These are phyloP conservation scores for Cyanocitta stelleri DNA, from an alignment of 2,113 vertebrate species.

Conservation along the genomic window DNA sequence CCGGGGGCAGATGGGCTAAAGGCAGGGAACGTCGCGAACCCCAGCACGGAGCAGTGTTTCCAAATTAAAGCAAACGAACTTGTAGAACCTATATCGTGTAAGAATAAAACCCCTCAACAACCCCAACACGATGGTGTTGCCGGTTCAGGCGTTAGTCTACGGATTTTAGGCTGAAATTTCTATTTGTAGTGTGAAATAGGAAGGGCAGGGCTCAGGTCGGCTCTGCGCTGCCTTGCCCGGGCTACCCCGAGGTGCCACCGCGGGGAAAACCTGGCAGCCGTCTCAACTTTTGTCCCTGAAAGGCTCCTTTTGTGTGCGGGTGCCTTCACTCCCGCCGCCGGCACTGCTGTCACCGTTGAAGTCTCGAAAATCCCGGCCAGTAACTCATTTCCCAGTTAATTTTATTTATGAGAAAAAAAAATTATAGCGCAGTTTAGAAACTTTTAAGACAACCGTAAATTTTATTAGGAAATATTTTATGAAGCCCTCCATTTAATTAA, in stretches of 20 bases:
- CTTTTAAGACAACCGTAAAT: conserved; percentile 72
- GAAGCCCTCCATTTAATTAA: conserved; percentile 66
- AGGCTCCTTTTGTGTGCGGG: background rate
- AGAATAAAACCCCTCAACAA: background rate
- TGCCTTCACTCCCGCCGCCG: background rate
- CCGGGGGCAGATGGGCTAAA: background rate
- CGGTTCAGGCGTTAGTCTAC: background rate
- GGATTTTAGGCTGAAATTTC: background rate
- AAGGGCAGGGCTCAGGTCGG: background rate
- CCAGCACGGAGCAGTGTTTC: background rate
- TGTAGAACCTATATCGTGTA: background rate
- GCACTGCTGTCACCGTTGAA: background rate
- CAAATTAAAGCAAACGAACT: background rate
- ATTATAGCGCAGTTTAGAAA: conserved; percentile 66
- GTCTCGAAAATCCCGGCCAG: conserved; percentile 50
- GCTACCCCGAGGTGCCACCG: background rate
- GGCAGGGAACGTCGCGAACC: background rate
- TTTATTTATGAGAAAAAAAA: conserved; percentile 40
- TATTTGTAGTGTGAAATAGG: background rate
- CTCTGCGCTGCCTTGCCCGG: background rate
- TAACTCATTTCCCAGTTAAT: conserved; percentile 71
- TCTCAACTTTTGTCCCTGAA: conserved; percentile 30
- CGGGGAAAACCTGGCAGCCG: background rate
- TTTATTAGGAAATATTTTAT: conserved; percentile 71
- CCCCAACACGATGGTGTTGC: background rate